Base-by-base conservation (phyloP, 2,113 vertebrate species). In the Oncorhynchus nerka region DNA sequence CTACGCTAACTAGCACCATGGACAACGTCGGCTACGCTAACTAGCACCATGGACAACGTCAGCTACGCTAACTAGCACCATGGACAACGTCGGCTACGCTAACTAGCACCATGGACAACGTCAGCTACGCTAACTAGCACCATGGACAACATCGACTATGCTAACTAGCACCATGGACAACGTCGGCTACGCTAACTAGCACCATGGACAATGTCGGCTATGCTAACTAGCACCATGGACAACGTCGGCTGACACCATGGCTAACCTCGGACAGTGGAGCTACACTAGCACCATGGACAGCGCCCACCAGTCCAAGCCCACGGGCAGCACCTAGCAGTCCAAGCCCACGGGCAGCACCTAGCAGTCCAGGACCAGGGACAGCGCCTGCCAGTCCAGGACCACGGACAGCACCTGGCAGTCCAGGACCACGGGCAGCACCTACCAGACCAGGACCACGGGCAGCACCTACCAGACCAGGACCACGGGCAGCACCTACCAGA, bases 41-140 rank as follows among this genome's bases (percentile, higher is more conserved):
- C 55, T 57, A 70, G 69, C 45, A 70, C 68, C 45, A 51, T 70
- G 69, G 67, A 19, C 67, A 39, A 39, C 34, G 34, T 39, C 34
- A 8, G 34, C 34, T 1, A 7, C 8, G 34, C 7, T 39, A 39
- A 39, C 34, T 39, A 69, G 28, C 67, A 66, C 34, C 34, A 48
- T 34, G 19, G 8, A 22, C 19, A 90, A 26, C 9, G 2, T 4
- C 3, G 2, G n/a, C 22, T 4, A 12, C 1, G 39, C 39, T 49
- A 70, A 4, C 1, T 12, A 8, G 24, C 13, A 22, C 70, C 70
- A 55, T 15, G 22, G 24, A 15, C 69, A 71, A 7, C 34, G 2
- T 39, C 32, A 13, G 3, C 22, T 22, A 13, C 4, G 1, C 28
- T 28, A 6, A 5, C 65, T 4, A 28, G 20, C n/a, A 65, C 62